Evolutionary conservation across 2,888 invertebrate genomes (phyloP), one percentile per base, ranked within the genome.

Genomic region (Standfussiana lucernea): DNA sequence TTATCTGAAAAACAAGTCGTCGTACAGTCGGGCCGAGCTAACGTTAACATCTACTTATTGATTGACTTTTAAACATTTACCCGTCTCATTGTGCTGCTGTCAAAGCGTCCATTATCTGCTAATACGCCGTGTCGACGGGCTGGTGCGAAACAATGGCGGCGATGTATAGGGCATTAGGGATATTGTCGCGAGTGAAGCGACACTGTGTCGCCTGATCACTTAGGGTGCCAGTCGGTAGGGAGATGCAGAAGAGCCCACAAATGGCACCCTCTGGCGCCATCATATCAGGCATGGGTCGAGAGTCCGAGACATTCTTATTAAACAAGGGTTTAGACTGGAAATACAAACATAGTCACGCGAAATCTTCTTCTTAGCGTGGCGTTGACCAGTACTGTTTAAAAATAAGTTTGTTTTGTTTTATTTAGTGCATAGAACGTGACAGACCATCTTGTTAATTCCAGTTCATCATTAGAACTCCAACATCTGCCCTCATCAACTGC

Each of bases 141-240:
- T 42, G 40, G 72, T 78, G 75, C 74, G 61, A 77, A 86, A 88
- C 86, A 88, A 88, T 88, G 76, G 76, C 70, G 68, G 80, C 80
- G 62, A 86, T 84, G 88, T 84, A 83, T 76, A 70, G 61, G 24
- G 73, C 77, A 79, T 79, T 82, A 76, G 75, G 86, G 85, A 82
- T 75, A 79, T 69, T 86, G 85, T 79, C 80, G 83, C 80, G 69
- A 80, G 85, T 85, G 87, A 75, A 78, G 89, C 92, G 92, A 85
- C 91, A 74, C 35, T 47, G 72, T 78, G 91, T 80, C 91, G 92
- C 90, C 92, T 73, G 72, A 75, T 80, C 90, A 90, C 91, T 90
- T 90, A 89, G 83, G 83, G 82, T 1, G 42, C 1, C 72, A 61
- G n/a, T n/a, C 5, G 0, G 40, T 2, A 71, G 65, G 15, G 28